phyloP scores from a whole-genome alignment of 2,113 vertebrate species.

The Machaerirhynchus nigripectus region DNA sequence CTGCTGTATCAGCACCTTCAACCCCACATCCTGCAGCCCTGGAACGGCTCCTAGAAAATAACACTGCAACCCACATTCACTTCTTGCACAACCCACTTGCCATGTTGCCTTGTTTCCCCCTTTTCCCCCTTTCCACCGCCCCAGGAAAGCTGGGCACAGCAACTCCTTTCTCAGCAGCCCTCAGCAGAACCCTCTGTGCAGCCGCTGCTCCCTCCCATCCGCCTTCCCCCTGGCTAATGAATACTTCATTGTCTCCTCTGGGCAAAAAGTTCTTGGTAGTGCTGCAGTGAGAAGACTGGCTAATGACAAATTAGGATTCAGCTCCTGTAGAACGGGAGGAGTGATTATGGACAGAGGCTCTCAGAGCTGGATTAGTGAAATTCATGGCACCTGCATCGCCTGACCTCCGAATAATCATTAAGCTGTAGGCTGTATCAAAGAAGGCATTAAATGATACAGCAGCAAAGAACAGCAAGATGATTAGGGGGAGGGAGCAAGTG shows the following conservation, averaged over 20 bases:
- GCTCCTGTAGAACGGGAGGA: conserved; percentile 66
- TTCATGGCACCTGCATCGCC: conserved; percentile 77
- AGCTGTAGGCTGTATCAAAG: conserved; percentile 80
- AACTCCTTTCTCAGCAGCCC: conserved; percentile 67
- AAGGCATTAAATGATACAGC: conserved; percentile 75
- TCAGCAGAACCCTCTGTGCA: conserved; percentile 58
- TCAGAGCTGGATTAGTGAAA: conserved; percentile 72
- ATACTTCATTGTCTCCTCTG: conserved; percentile 73
- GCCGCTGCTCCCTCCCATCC: neutral
- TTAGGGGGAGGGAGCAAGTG: neutral
- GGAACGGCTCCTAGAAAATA: neutral
- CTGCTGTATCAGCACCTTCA: neutral
- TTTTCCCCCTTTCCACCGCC: neutral
- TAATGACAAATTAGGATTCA: conserved; percentile 76
- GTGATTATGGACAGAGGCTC: conserved; percentile 75
- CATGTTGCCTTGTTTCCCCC: neutral
- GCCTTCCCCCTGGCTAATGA: conserved; percentile 57
- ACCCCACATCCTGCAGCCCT: neutral
- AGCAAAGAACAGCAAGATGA: conserved; percentile 56
- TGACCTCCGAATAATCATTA: conserved; percentile 78
- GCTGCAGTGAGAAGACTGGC: conserved; percentile 50
- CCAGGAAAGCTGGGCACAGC: conserved; percentile 49
- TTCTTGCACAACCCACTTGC: neutral
- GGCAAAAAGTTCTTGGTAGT: conserved; percentile 59
- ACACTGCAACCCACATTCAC: neutral